A percentile compares a stretch with the other conserved stretches of the same genome.
Evolutionary conservation across 2,888 invertebrate species (phyloP).

Genomic region (Drosophila suboccidentalis): DNA sequence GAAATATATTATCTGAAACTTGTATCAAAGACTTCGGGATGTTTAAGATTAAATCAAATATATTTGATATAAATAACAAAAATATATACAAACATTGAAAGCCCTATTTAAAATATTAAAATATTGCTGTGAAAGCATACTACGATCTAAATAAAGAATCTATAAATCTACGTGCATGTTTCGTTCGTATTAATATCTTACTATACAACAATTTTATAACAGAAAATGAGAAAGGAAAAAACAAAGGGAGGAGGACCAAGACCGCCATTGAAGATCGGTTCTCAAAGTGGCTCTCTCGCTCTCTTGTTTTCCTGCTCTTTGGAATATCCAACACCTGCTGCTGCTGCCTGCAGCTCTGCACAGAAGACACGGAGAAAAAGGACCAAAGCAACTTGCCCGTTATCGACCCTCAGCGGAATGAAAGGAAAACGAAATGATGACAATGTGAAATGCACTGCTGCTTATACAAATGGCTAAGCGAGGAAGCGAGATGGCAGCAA

Average conservation of each 20-base stretch:
- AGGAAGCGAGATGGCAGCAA: conserved; percentile 49
- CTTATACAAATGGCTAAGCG: conserved; percentile 16
- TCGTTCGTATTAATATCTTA: background rate
- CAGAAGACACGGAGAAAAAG: conserved; percentile 25
- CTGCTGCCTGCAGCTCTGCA: conserved; percentile 23
- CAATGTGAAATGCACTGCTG: conserved; percentile 14
- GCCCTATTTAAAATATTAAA: too few relatives aligned
- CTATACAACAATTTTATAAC: background rate
- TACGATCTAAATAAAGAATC: background rate
- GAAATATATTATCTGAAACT: too few relatives aligned
- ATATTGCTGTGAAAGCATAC: too few relatives aligned
- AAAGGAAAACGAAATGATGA: conserved; percentile 27
- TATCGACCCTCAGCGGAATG: conserved; percentile 53
- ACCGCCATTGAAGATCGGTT: conserved; percentile 30
- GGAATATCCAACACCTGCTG: conserved; percentile 38
- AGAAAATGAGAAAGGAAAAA: background rate
- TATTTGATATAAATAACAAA: too few relatives aligned
- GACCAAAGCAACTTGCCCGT: conserved; percentile 40
- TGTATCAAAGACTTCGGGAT: too few relatives aligned
- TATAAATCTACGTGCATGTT: background rate
- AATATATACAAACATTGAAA: too few relatives aligned
- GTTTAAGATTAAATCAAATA: too few relatives aligned
- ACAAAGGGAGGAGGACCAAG: background rate
- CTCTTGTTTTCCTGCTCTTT: background rate
- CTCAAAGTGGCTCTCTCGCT: conserved; percentile 13